Conservation (phyloP, 2,113 vertebrate genomes). For the Scomber japonicus region DNA sequence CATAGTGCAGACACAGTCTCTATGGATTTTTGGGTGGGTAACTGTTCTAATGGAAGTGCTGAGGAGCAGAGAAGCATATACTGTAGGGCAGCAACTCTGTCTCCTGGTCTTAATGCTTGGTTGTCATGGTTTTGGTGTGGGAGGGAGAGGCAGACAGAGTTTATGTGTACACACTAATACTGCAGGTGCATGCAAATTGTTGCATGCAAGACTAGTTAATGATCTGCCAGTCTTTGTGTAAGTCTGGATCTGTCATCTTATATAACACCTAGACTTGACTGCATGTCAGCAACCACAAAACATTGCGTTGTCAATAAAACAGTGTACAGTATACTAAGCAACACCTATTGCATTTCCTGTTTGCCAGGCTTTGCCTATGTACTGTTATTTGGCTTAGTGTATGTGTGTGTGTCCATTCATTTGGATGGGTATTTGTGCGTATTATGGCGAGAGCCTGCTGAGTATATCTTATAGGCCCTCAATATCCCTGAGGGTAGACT, state of each 20-base stretch:
- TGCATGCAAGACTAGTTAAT: constrained; percentile 46
- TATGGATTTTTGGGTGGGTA: no score
- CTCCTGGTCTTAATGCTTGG: no score
- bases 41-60: no score
- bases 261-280: constrained; percentile 18
- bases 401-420: background rate
- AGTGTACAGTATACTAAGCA: no score
- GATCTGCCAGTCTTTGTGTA: constrained; percentile 44
- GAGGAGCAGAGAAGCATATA: background rate
- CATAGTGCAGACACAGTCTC: no score
- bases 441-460: background rate
- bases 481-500: constrained; percentile 37
- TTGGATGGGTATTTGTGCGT: constrained; percentile 10
- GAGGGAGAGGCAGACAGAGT: background rate
- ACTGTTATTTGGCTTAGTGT: background rate
- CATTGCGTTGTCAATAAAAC: background rate
- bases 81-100: no score
- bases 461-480: constrained; percentile 14
- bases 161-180: constrained; percentile 18
- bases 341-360: background rate
- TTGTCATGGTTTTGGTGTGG: no score
- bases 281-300: constrained; percentile 16
- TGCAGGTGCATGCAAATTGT: constrained; percentile 44
- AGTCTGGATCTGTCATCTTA: constrained; percentile 55
- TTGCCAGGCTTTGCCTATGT: background rate